A percentile compares a stretch with the other conserved stretches of the same genome.
Evolutionary conservation across 2,888 invertebrate genomes (phyloP).

Genomic region (Amphimallon solstitiale): DNA sequence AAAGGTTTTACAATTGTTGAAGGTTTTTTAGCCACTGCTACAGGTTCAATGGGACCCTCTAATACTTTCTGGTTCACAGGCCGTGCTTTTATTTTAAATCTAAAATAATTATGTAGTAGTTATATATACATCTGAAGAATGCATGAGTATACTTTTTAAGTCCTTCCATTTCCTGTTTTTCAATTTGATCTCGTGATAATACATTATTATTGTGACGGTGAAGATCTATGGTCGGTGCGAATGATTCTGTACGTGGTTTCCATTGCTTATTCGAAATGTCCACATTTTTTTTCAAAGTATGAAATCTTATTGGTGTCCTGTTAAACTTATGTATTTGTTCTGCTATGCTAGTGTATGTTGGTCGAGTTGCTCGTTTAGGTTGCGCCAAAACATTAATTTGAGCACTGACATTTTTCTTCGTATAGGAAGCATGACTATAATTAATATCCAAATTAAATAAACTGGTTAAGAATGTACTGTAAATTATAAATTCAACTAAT

Average conservation of each 20-base stretch:
- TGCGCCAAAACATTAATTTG: constrained; percentile 48
- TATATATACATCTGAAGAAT: neutral
- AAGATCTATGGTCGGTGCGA: constrained; percentile 66
- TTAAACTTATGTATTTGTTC: constrained; percentile 67
- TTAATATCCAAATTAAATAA: no score
- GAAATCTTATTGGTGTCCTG: constrained; percentile 67
- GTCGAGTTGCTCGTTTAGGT: constrained; percentile 46
- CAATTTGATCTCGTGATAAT: constrained; percentile 70
- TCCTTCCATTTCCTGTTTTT: constrained; percentile 72
- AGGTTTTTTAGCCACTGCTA: constrained; percentile 67
- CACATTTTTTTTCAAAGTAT: constrained; percentile 53
- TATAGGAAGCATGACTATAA: no score
- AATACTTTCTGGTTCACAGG: constrained; percentile 72
- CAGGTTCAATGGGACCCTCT: constrained; percentile 64
- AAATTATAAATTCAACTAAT: no score
- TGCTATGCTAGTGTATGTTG: constrained; percentile 65
- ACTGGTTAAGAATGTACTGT: no score
- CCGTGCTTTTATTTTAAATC: constrained; percentile 73
- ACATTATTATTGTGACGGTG: constrained; percentile 67
- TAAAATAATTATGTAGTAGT: constrained; percentile 56
- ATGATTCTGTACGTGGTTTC: constrained; percentile 60
- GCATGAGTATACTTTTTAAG: constrained; percentile 67
- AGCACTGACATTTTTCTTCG: constrained; percentile 36
- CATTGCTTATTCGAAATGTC: constrained; percentile 4
- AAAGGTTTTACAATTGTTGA: constrained; percentile 72